These are phyloP conservation scores for Sturnira hondurensis DNA, from an alignment of 2,113 vertebrate species.

Conservation along the genomic window DNA sequence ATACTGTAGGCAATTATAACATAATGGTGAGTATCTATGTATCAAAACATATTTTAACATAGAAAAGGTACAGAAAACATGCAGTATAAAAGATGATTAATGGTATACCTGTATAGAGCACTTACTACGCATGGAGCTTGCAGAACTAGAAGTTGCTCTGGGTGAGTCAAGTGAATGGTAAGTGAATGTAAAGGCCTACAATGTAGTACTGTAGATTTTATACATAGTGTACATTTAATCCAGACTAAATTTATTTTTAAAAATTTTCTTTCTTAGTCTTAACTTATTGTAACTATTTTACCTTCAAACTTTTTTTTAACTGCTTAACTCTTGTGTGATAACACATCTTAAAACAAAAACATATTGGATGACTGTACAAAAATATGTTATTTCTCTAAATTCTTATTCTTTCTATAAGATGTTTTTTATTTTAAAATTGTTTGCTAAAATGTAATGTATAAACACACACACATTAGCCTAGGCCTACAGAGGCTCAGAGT, in stretches of 20 bases:
- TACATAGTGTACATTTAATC: not conserved
- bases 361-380: not conserved
- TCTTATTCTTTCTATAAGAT: not conserved
- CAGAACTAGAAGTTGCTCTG: not conserved
- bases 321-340: no score
- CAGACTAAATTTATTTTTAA: not conserved
- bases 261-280: not conserved
- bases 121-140: not conserved
- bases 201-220: not conserved
- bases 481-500: not conserved
- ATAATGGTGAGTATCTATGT: not conserved
- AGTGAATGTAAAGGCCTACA: not conserved
- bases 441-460: not conserved
- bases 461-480: not conserved
- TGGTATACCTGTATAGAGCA: not conserved
- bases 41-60: not conserved
- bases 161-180: not conserved
- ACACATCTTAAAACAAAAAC: not conserved
- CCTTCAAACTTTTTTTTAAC: not conserved
- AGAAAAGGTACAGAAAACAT: not conserved
- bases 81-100: not conserved
- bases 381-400: not conserved
- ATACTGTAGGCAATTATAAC: not conserved
- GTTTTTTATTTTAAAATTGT: not conserved
- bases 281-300: not conserved